phyloP scores from a whole-genome alignment of 2,888 invertebrate species.

The Lymantria monacha region DNA sequence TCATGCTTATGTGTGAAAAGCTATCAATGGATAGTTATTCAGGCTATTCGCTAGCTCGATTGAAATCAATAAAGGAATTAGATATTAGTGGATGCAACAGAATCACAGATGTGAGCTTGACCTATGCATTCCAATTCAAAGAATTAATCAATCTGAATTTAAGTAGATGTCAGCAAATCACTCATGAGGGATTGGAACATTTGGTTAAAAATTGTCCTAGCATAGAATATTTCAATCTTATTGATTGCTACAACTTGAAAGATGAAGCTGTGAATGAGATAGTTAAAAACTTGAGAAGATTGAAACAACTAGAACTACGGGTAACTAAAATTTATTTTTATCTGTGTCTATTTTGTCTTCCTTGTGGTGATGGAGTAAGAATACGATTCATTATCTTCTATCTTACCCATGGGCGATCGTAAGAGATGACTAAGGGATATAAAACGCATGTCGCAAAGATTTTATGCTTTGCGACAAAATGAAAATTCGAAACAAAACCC shows the following conservation, averaged over 20 bases:
- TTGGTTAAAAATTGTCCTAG: slow-evolving; percentile 86
- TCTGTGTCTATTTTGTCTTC: background rate
- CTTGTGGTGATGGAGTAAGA: background rate
- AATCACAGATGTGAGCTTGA: slow-evolving; percentile 87
- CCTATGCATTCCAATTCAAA: slow-evolving; percentile 85
- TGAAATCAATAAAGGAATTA: slow-evolving; percentile 80
- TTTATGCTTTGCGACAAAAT: too few relatives aligned
- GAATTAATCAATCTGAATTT: slow-evolving; percentile 84
- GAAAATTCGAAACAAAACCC: too few relatives aligned
- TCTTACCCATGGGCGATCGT: too few relatives aligned
- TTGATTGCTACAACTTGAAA: slow-evolving; percentile 86
- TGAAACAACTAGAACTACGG: slow-evolving; percentile 82
- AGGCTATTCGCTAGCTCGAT: slow-evolving; percentile 78
- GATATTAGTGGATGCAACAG: slow-evolving; percentile 86
- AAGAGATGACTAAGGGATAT: too few relatives aligned
- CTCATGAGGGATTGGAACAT: slow-evolving; percentile 83
- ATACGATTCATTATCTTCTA: too few relatives aligned
- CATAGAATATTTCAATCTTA: slow-evolving; percentile 85
- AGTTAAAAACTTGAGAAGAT: slow-evolving; percentile 64
- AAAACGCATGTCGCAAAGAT: too few relatives aligned
- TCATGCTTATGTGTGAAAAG: slow-evolving; percentile 84
- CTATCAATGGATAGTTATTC: slow-evolving; percentile 60
- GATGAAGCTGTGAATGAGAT: slow-evolving; percentile 80
- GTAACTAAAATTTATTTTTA: slow-evolving; percentile 45
- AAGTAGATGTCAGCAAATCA: slow-evolving; percentile 87